phyloP scores from a whole-genome alignment of 2,888 invertebrate genomes.

The Resseliella maxima region DNA sequence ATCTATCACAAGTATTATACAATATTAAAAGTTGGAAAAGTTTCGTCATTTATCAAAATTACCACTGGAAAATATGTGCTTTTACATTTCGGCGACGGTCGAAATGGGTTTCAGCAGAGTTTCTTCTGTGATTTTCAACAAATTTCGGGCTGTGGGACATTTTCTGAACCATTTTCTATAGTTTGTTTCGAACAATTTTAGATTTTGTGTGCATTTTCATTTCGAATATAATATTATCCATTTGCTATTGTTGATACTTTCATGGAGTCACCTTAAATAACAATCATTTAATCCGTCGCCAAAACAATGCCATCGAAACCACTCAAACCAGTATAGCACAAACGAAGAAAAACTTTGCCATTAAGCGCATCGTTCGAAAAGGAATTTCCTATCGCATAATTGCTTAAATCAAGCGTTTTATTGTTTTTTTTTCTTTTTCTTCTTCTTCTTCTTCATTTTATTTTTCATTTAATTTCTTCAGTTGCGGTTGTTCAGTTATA shows the following conservation, averaged over 20 bases:
- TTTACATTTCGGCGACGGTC: not conserved
- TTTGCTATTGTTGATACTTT: not conserved
- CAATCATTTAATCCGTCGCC: slow-evolving; percentile 17
- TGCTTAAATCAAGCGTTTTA: slow-evolving; percentile 55
- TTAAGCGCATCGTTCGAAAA: slow-evolving; percentile 6
- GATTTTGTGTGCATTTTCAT: not conserved
- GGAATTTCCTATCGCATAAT: slow-evolving; percentile 35
- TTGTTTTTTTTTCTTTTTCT: slow-evolving; percentile 2
- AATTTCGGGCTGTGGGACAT: too few species aligned
- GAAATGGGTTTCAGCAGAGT: not conserved
- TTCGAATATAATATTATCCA: not conserved
- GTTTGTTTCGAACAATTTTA: not conserved
- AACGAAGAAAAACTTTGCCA: slow-evolving; percentile 12
- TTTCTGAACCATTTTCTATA: slow-evolving; percentile 20
- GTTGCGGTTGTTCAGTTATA: slow-evolving; percentile 41
- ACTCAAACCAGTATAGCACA: not conserved
- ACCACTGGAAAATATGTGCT: slow-evolving; percentile 24
- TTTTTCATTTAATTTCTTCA: slow-evolving; percentile 19
- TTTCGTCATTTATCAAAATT: slow-evolving; percentile 54
- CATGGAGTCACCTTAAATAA: slow-evolving; percentile 5
- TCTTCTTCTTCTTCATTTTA: not conserved
- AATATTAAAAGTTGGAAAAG: slow-evolving; percentile 55
- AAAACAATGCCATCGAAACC: not conserved
- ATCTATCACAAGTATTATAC: slow-evolving; percentile 2
- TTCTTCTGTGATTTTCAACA: slow-evolving; percentile 7